These are phyloP conservation scores for Rhingia campestris DNA, from an alignment of 2,888 invertebrate genomes.

Conservation along the genomic window DNA sequence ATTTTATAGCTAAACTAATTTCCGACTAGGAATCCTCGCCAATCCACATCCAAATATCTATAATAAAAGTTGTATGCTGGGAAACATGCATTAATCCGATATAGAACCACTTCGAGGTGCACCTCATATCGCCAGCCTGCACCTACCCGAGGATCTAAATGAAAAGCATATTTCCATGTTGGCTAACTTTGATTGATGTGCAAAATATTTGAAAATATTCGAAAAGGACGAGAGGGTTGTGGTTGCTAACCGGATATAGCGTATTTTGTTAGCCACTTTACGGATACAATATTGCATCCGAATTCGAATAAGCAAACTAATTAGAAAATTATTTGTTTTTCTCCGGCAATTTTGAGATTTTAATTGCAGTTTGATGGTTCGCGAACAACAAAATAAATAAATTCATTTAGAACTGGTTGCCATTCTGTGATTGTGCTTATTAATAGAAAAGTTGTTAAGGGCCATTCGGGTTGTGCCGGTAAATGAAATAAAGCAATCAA, in stretches of 20 bases:
- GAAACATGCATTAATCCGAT: slow-evolving; percentile 56
- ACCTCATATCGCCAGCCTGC: slow-evolving; percentile 58
- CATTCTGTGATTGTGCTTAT: slow-evolving; percentile 43
- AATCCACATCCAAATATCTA: slow-evolving; percentile 32
- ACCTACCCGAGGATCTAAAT: slow-evolving; percentile 60
- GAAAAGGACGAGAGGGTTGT: slow-evolving; percentile 53
- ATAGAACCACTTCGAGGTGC: slow-evolving; percentile 64
- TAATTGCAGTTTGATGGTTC: slow-evolving; percentile 74
- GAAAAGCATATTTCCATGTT: slow-evolving; percentile 62
- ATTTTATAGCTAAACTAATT: slow-evolving; percentile 65
- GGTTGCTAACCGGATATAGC: slow-evolving; percentile 33
- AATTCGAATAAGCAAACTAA: slow-evolving; percentile 70
- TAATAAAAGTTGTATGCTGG: slow-evolving; percentile 37
- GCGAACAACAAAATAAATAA: slow-evolving; percentile 68
- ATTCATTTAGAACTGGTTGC: slow-evolving; percentile 62
- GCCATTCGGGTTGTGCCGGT: slow-evolving; percentile 3
- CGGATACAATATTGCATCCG: slow-evolving; percentile 52
- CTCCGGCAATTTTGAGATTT: slow-evolving; percentile 72
- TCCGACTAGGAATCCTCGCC: slow-evolving; percentile 44
- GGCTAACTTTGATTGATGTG: slow-evolving; percentile 71
- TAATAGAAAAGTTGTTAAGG: slow-evolving; percentile 41
- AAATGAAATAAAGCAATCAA: slow-evolving; percentile 42
- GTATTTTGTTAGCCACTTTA: slow-evolving; percentile 38
- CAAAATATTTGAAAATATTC: slow-evolving; percentile 69
- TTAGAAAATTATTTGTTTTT: slow-evolving; percentile 75